Evolutionary conservation across 1,140 invertebrate genomes (phyloP), one percentile per base, ranked within the genome.

Genomic region (Ctenoplectra terminalis): DNA sequence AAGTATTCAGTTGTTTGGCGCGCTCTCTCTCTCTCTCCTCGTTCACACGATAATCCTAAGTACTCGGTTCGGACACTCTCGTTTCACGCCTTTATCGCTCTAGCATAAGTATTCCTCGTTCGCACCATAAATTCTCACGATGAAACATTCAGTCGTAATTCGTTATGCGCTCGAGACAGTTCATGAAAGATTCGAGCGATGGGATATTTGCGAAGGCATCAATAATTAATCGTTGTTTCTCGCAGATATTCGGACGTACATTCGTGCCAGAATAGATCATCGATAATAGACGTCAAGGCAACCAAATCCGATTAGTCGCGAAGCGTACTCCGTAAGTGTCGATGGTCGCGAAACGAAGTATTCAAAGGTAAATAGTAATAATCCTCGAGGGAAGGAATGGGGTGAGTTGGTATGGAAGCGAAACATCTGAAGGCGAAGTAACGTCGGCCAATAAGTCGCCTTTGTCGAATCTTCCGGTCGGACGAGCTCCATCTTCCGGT

Each of bases 401-500:
- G 63, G 66, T 37, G 23, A 26, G 64, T 64, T 61, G 61, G 71
- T 72, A 50, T 82, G 80, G 61, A 52, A 54, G 34, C 48, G 67
- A 76, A 87, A 87, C 71, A 81, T 87, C 76, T 74, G 75, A 86
- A 89, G 78, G 81, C 83, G 90, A 88, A 86, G 88, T 88, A 89
- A 90, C 74, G 87, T 82, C 64, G 82, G 86, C 90, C 91, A 92
- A 91, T 92, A 92, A 92, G 86, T 74, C 70, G 89, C 89, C 88
- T 92, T 91, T 92, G 91, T 92, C 89, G 89, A 83, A 89, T 91
- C 86, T 91, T 91, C 88, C 89, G 89, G 83, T 83, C 73, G 88
- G 84, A 69, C 80, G 85, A 83, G 79, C 87, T 83, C 84, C 78
- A 86, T 91, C 90, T 92, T 92, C 91, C 88, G 90, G 90, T 89